Evolutionary conservation across 2,113 vertebrate genomes (phyloP), one percentile per base, ranked within the genome.

Genomic region (Rissa tridactyla): DNA sequence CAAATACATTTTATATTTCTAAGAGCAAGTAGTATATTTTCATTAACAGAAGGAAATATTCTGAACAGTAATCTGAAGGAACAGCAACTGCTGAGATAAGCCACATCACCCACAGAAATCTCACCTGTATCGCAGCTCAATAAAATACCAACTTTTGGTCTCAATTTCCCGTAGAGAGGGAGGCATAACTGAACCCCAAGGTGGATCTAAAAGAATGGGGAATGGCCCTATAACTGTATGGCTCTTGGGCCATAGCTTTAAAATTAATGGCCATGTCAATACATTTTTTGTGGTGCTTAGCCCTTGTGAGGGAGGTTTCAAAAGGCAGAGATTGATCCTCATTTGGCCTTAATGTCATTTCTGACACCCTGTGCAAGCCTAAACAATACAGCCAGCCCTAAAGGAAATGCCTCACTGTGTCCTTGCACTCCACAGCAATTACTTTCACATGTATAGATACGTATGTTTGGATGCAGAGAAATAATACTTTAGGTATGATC

Each of bases 361-460:
- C 36, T 91, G 58, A 55, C 49, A 76, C 15, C 19, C 19, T 46
- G 0, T 34, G 20, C n/a, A 76, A 94, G 34, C 19, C 47, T n/a
- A 38, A 90, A 49, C 23, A 51, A 40, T 25, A 15, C 38, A 93
- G n/a, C 11, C 21, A 38, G 68, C 40, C n/a, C 34, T 72, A 75
- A 36, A 65, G 65, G 54, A 70, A 52, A 52, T 0, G 3, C 17
- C 46, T 5, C 4, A 15, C 13, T 44, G 15, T 15, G 23, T 34
- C 36, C n/a, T 55, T 57, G 22, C 47, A 26, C 32, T 49, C 34
- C 60, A 71, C 26, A 66, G 76, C 34, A 54, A 23, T 18, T 44
- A 10, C n/a, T 79, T 47, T 44, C 57, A 30, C 7, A 3, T 8
- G 7, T 26, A 62, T 0, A 69, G 16, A 46, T 46, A 47, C 0